Base-by-base conservation (phyloP, 2,113 vertebrate species). In the Embiotoca jacksoni region DNA sequence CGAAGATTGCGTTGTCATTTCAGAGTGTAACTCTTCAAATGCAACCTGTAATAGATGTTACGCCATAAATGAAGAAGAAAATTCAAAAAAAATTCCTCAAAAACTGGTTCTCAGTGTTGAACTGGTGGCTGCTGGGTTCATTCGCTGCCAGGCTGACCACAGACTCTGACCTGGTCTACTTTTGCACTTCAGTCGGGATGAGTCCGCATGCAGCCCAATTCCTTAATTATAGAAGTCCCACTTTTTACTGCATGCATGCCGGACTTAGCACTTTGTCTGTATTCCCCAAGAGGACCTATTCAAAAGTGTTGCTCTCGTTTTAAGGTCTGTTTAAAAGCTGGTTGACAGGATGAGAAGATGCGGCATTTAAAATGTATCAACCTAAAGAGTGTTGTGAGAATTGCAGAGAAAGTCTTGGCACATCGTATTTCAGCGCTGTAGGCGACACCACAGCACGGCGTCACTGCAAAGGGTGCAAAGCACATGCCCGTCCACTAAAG, bases 191-290 rank as follows among this genome's bases (percentile, higher is more conserved):
- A 60, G 16, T 81, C 62, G 70, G 54, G 57, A 70, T n/a, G 41
- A 56, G 57, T 55, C 50, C 2, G 23, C 23, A 63, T 58, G 41
- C 65, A 82, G 11, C 52, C 46, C 61, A 74, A 77, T 41, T 55
- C 41, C 58, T 80, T 36, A 60, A 66, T 75, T 71, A 84, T 33
- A 83, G 13, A 84, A 81, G 70, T 75, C 70, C 66, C 35, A 81
- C 66, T 75, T 91, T 82, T 86, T 31, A 33, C 33, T 47, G 56
- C 23, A 50, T 36, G 3, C 47, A 23, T 39, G n/a, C 32, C 3
- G 6, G 55, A 59, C 64, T 65, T 63, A 47, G 55, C 15, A 67
- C 52, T 67, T 56, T 59, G 46, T 32, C 6, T 80, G 7, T 5
- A 35, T 32, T 78, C 79, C 23, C 63, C 50, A 58, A 8, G 59